Conservation (phyloP, 2,888 invertebrate genomes). For the Polietes domitor region DNA sequence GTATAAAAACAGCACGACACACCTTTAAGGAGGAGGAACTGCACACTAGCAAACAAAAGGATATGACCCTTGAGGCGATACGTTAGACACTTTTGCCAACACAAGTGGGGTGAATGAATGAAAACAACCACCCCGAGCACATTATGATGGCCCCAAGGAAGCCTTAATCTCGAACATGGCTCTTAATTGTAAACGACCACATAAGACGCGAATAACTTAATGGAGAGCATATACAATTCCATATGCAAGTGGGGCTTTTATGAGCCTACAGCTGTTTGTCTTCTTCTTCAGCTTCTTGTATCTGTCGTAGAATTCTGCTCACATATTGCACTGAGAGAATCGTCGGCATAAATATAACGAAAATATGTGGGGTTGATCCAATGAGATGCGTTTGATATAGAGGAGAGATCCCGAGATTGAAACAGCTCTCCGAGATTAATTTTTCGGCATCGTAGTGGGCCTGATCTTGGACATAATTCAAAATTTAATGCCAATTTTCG, state of each 20-base stretch:
- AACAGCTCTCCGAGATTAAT: no score
- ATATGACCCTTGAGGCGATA: constrained; percentile 16
- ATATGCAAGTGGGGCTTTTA: neutral
- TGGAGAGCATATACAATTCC: neutral
- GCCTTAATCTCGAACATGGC: constrained; percentile 5
- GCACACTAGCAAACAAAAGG: neutral
- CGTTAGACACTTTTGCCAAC: neutral
- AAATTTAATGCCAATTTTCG: no score
- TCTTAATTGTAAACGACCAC: constrained; percentile 24
- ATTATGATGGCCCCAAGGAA: neutral
- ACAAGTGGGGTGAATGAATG: constrained; percentile 19
- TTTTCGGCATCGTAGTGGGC: no score
- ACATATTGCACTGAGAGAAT: no score
- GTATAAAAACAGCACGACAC: neutral
- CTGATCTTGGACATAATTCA: no score
- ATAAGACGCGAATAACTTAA: constrained; percentile 7
- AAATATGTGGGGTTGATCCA: no score
- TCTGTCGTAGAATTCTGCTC: no score
- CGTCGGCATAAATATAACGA: no score
- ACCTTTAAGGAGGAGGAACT: constrained; percentile 16
- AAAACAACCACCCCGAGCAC: neutral
- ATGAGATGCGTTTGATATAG: no score
- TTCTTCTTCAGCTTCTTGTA: no score
- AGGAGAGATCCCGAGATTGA: no score
- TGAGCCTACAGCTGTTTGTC: neutral